phyloP scores from a whole-genome alignment of 2,888 invertebrate species.

The Heterodera filipjevi region DNA sequence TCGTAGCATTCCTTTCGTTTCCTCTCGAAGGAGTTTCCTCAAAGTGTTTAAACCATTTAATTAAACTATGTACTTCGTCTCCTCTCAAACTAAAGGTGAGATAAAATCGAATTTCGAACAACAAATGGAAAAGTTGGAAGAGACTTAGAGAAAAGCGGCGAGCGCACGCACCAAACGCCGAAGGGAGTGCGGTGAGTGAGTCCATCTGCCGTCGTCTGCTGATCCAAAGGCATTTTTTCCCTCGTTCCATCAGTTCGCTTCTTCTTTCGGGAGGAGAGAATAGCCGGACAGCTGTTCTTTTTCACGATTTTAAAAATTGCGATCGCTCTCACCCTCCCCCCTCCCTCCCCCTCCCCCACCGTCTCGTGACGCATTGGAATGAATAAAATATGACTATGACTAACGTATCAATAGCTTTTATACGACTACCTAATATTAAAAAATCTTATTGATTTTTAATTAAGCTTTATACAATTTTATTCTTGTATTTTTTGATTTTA shows the following conservation, averaged over 20 bases:
- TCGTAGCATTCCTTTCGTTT: not conserved
- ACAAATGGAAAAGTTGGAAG: not conserved
- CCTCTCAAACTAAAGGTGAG: not conserved
- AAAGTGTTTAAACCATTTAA: not conserved
- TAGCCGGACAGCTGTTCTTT: constrained; percentile 3
- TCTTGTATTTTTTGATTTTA: not conserved
- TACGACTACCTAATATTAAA: no score
- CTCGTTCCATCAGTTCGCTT: not conserved
- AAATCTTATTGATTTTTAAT: not conserved
- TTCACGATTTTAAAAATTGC: not conserved
- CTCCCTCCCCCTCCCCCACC: not conserved
- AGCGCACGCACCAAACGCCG: not conserved
- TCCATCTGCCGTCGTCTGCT: not conserved
- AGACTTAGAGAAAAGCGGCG: not conserved
- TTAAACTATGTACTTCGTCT: not conserved
- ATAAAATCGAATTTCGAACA: not conserved
- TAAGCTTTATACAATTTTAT: not conserved
- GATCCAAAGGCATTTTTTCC: not conserved
- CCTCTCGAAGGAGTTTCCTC: not conserved
- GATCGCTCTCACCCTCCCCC: not conserved
- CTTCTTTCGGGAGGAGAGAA: not conserved
- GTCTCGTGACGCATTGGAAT: not conserved
- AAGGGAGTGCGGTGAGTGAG: no score
- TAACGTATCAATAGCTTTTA: not conserved
- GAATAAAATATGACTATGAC: no score